Evolutionary conservation across 2,113 vertebrate species (phyloP), one percentile per base, ranked within the genome.

Genomic region (Neomonachus schauinslandi): DNA sequence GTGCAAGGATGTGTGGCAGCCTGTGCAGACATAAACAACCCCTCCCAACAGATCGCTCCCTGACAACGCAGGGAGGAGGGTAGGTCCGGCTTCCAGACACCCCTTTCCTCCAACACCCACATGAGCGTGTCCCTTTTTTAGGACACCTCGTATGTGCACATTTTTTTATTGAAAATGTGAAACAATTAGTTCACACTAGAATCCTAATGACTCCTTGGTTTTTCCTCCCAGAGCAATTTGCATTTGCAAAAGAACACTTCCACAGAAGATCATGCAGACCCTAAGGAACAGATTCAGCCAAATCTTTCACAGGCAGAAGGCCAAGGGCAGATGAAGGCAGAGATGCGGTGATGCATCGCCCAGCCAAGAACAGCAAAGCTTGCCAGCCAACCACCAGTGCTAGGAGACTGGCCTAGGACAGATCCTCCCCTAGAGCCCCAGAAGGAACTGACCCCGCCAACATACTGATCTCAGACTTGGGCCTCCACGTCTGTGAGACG

Each of bases 311-410:
- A 28, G 42, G 81, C 21, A 92, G 31, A 28, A 36, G 6, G 31
- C 9, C 18, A 0, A 0, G 7, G 0, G 39, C 36, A 10, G 33
- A 15, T 10, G 74, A 15, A 12, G 81, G 63, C 28, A n/a, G 21
- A 53, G 22, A 6, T 16, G 5, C 51, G 4, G 14, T 4, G 36
- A 46, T 1, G 24, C 10, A 5, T 0, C 7, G 0, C 31, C 31
- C 42, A 26, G 67, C 39, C 79, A 24, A 39, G 71, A 11, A 67
- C 21, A 42, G 22, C 26, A 4, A 31, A 28, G 94, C 26, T 46
- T 16, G 49, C 24, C 22, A 7, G 36, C 59, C 21, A 59, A 85
- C 31, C 55, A 7, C n/a, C 26, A 36, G 83, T 22, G 46, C n/a
- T 11, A 13, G 67, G 22, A 24, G 15, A 63, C 19, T 49, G 31